Evolutionary conservation across 2,113 vertebrate species (phyloP), one percentile per base, ranked within the genome.

Genomic region (Gavialis gangeticus): DNA sequence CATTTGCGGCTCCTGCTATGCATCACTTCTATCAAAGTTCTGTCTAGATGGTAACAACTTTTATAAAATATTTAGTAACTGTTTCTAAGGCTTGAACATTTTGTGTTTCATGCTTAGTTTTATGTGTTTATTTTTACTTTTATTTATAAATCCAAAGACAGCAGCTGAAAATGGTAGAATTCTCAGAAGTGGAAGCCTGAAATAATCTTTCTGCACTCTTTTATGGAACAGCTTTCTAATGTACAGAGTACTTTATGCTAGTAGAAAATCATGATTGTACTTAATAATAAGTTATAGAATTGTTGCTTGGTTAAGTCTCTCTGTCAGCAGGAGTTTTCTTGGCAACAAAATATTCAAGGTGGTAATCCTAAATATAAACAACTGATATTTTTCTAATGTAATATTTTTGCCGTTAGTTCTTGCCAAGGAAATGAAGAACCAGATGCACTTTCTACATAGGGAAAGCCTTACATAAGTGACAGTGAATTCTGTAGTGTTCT

Each of bases 1-100:
- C 94, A 90, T 95, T 93, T 95, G 85, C 86, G 60, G 54, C 57
- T 92, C 71, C 82, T 93, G 62, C 10, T 92, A 86, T 87, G 28
- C 88, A 92, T 56, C 54, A 9, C 30, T 88, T 89, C 83, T 78
- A 84, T 95, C 87, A 96, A 60, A 73, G 90, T 90, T 86, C 87
- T 94, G 91, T 94, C 96, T 94, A 94, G 93, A 96, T 28, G 12
- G 88, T 77, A 96, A 75, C 22, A 96, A 87, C 34, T 87, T 93
- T 57, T 83, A 92, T 95, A 69, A 96, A 95, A 95, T 95, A 89
- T 95, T 96, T 84, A 92, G 25, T 81, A 81, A 85, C 54, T 37
- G 5, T 81, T 22, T 90, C 8, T 28, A 63, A 57, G 73, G 78
- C 54, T 12, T 21, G 67, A 27, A 64, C 85, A 89, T 85, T 94